Evolutionary conservation across 1,140 invertebrate species (phyloP).

Genomic region (Bombus sylvicola): DNA sequence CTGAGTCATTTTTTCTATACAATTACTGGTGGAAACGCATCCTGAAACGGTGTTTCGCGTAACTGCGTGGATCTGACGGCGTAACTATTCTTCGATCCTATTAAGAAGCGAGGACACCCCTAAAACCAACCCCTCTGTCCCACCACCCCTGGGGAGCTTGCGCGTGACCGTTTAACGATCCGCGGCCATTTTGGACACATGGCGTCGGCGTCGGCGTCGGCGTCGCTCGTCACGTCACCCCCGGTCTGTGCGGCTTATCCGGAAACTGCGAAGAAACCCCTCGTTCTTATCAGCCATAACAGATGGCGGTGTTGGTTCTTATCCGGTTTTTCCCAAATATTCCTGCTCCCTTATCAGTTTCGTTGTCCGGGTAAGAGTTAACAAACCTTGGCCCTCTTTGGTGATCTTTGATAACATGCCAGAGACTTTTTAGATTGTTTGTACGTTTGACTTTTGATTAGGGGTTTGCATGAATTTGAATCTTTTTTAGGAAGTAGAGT

Average conservation of each 20-base stretch:
- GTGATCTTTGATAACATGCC: not conserved
- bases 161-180: constrained; percentile 72
- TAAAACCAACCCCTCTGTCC: constrained; percentile 61
- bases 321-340: constrained; percentile 56
- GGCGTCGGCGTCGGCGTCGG: constrained; percentile 67
- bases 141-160: constrained; percentile 65
- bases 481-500: not conserved
- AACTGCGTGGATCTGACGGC: constrained; percentile 51
- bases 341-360: not conserved
- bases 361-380: too few relatives aligned
- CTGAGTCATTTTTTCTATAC: not conserved
- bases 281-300: constrained; percentile 75
- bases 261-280: constrained; percentile 74
- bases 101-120: constrained; percentile 58
- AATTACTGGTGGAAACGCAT: constrained; percentile 4
- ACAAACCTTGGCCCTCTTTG: not conserved
- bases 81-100: constrained; percentile 62
- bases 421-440: too few relatives aligned
- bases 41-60: not conserved
- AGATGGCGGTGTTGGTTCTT: constrained; percentile 76
- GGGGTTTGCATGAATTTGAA: not conserved
- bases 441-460: not conserved
- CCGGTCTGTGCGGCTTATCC: constrained; percentile 73
- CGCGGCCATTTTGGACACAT: constrained; percentile 79
- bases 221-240: constrained; percentile 71